Evolutionary conservation across 2,113 vertebrate genomes (phyloP), one percentile per base, ranked within the genome.

Genomic region (Pygoscelis antarcticus): DNA sequence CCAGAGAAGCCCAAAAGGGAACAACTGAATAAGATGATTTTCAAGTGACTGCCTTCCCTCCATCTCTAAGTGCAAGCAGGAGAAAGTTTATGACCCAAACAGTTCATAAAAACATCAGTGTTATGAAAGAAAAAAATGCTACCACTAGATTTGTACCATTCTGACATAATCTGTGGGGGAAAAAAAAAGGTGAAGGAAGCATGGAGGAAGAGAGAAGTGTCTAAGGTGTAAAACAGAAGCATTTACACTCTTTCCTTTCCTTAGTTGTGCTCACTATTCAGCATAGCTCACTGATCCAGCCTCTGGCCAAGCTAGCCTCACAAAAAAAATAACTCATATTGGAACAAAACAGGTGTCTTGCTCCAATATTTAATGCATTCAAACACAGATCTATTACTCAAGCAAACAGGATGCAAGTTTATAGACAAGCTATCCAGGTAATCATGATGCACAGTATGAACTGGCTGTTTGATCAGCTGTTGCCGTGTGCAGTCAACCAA

Each of bases 381-480:
- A 93, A 91, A 46, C 51, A 90, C 16, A 71, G 72, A 81, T 66
- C 61, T 88, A 95, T 75, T 81, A 91, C 80, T 97, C 82, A 91
- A 82, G 77, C 83, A 96, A 95, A 93, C 65, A 95, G 57, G 74
- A 74, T 60, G 55, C 13, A 86, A 87, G 74, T 89, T 89, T 87
- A 62, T 84, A 89, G 71, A 72, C 68, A 79, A 96, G 36, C 93
- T 96, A 74, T 47, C 79, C 57, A 87, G 69, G 72, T 96, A 93
- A 96, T 93, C 95, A 95, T 17, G 89, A 92, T 70, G 62, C 76
- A 83, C 62, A 89, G 96, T 23, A 92, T 29, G 68, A 96, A 96
- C 87, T 19, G 54, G 66, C 47, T 98, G 80, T 97, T 98, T 98
- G 91, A 98, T 97, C 97, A 97, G 95, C 96, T 97, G 96, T 66